Conservation (phyloP, 2,888 invertebrate genomes). For the Sphinx pinastri region DNA sequence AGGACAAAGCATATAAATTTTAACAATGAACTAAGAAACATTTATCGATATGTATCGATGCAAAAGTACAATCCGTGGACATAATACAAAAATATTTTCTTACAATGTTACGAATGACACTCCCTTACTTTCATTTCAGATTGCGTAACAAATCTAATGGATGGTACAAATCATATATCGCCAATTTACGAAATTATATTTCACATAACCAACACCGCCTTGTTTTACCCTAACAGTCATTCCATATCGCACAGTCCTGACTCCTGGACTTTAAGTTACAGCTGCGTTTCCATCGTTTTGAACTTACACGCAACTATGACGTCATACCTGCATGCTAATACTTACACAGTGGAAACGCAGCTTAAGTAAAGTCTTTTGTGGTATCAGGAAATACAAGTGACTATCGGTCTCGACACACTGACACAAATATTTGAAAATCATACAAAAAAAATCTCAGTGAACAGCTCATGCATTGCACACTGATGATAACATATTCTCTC, state of each 20-base stretch:
- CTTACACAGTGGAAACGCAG: too few relatives aligned
- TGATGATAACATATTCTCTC: too few relatives aligned
- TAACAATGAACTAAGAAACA: background rate
- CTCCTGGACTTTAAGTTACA: background rate
- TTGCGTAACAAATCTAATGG: slow-evolving; percentile 13
- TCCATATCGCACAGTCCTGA: background rate
- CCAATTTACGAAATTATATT: background rate
- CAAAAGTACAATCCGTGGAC: background rate
- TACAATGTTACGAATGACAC: background rate
- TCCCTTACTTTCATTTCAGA: background rate
- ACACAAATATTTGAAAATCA: background rate
- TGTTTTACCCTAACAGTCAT: background rate
- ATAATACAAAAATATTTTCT: background rate
- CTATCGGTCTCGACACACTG: too few relatives aligned
- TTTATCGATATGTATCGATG: background rate
- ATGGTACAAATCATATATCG: slow-evolving; percentile 3
- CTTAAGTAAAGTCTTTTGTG: too few relatives aligned
- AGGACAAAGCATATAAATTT: too few relatives aligned
- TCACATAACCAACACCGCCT: background rate
- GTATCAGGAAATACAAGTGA: too few relatives aligned
- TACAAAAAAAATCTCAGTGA: background rate
- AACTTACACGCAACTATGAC: background rate
- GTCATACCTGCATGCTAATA: background rate
- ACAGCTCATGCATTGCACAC: background rate
- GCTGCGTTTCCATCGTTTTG: background rate